Conservation (phyloP, 2,888 invertebrate genomes). For the Cartodere bifasciata region DNA sequence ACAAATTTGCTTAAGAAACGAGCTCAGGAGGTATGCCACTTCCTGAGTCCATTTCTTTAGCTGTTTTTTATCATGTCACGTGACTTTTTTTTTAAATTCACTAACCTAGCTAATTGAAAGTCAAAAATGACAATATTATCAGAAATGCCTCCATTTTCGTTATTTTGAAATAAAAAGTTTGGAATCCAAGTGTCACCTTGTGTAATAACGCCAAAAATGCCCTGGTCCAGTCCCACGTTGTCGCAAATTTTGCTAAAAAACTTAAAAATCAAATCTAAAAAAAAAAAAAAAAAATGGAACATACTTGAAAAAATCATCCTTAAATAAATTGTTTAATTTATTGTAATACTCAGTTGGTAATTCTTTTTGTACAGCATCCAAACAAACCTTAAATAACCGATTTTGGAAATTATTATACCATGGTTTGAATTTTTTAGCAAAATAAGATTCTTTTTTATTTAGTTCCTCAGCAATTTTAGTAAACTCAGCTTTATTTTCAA, state of each 20-base stretch:
- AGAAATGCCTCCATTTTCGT: slow-evolving; percentile 23
- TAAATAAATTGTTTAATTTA: slow-evolving; percentile 16
- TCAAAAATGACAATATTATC: slow-evolving; percentile 49
- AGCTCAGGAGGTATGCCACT: background rate
- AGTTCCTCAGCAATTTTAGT: slow-evolving; percentile 10
- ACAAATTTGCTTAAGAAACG: background rate
- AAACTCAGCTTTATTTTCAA: slow-evolving; percentile 32
- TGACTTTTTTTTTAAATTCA: background rate
- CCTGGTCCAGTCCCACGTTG: slow-evolving; percentile 14
- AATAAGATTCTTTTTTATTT: slow-evolving; percentile 41
- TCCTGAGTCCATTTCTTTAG: too few relatives aligned
- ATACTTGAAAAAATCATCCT: slow-evolving; percentile 17
- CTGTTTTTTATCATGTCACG: too few relatives aligned
- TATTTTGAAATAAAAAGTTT: slow-evolving; percentile 50
- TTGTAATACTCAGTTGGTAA: slow-evolving; percentile 23
- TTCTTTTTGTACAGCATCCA: slow-evolving; percentile 51
- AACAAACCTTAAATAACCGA: slow-evolving; percentile 39
- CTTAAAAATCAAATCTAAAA: slow-evolving; percentile 11
- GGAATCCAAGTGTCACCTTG: slow-evolving; percentile 68
- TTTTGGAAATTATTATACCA: slow-evolving; percentile 46
- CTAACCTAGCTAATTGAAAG: slow-evolving; percentile 48
- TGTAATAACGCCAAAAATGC: slow-evolving; percentile 41
- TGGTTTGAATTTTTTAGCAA: slow-evolving; percentile 37
- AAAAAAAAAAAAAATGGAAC: slow-evolving; percentile 2
- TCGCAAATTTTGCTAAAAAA: slow-evolving; percentile 12